Conservation (phyloP, 2,888 invertebrate genomes). For the Latrodectus elegans region DNA sequence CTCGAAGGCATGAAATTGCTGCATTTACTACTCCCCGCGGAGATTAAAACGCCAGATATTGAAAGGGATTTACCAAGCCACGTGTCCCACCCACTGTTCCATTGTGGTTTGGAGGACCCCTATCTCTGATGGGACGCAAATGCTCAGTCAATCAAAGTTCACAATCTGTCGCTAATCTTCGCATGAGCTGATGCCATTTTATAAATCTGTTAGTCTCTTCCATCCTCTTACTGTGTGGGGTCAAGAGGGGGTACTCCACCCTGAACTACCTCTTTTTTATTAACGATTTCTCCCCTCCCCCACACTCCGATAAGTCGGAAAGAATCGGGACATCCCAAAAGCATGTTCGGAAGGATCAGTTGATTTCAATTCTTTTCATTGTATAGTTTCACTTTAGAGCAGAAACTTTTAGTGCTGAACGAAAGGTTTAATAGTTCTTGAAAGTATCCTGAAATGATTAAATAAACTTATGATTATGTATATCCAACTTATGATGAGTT, state of each 20-base stretch:
- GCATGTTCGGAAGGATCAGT: constrained; percentile 8
- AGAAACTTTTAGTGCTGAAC: too few relatives aligned
- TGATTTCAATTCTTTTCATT: constrained; percentile 30
- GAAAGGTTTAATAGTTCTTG: too few relatives aligned
- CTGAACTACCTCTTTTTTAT: not conserved
- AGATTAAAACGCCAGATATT: constrained; percentile 45
- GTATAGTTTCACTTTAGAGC: not conserved
- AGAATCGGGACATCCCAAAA: not conserved
- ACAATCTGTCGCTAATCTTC: constrained; percentile 64
- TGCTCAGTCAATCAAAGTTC: constrained; percentile 37
- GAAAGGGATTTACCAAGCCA: constrained; percentile 47
- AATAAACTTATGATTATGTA: too few relatives aligned
- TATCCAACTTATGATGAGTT: too few relatives aligned
- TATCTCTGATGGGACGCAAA: constrained; percentile 1
- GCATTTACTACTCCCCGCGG: constrained; percentile 23
- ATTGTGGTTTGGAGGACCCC: constrained; percentile 58
- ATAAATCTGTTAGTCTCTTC: constrained; percentile 61
- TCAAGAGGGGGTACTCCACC: constrained; percentile 17
- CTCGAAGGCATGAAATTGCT: constrained; percentile 36
- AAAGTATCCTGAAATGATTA: too few relatives aligned
- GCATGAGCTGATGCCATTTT: constrained; percentile 43
- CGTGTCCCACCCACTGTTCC: constrained; percentile 38
- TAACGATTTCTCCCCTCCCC: not conserved
- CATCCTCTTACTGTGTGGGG: constrained; percentile 10
- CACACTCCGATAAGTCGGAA: not conserved